A percentile compares a stretch with the other conserved stretches of the same genome.
These are phyloP conservation scores for Lasioglossum albipes DNA, from an alignment of 1,140 invertebrate genomes.

Conservation along the genomic window DNA sequence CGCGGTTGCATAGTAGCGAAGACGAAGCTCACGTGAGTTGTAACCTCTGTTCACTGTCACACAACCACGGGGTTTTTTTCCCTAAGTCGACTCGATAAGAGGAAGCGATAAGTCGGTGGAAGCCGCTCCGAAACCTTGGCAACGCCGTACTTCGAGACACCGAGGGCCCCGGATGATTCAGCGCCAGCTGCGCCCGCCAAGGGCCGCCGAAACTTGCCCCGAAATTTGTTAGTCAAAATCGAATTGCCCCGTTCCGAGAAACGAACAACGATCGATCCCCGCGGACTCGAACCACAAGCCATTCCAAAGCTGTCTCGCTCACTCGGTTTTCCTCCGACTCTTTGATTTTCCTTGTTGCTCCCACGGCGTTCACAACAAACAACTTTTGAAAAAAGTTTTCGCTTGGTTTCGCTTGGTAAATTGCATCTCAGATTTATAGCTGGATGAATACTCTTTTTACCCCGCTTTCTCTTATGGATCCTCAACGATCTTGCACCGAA, in stretches of 20 bases:
- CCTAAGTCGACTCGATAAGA: constrained; percentile 47
- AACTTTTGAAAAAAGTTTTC: background rate
- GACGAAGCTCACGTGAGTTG: constrained; percentile 36
- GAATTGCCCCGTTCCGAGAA: constrained; percentile 26
- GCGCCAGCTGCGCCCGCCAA: constrained; percentile 63
- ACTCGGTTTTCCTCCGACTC: too few species aligned
- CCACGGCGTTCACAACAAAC: too few species aligned
- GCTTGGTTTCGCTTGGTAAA: background rate
- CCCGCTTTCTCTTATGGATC: background rate
- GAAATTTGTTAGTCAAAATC: constrained; percentile 67
- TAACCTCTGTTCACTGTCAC: constrained; percentile 31
- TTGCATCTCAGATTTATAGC: constrained; percentile 27
- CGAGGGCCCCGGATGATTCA: constrained; percentile 64
- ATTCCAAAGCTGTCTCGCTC: too few species aligned
- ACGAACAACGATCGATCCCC: constrained; percentile 11
- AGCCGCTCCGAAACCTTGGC: constrained; percentile 57
- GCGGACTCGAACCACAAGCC: background rate
- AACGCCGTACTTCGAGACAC: constrained; percentile 46
- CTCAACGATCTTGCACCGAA: constrained; percentile 21
- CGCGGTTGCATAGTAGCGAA: constrained; percentile 3
- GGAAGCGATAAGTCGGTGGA: constrained; percentile 55
- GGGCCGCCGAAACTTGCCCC: constrained; percentile 29
- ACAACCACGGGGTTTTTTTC: background rate
- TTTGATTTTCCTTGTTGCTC: too few species aligned
- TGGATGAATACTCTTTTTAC: background rate